These are phyloP conservation scores for Drosophila paracracens DNA, from an alignment of 2,888 invertebrate species.

Conservation along the genomic window DNA sequence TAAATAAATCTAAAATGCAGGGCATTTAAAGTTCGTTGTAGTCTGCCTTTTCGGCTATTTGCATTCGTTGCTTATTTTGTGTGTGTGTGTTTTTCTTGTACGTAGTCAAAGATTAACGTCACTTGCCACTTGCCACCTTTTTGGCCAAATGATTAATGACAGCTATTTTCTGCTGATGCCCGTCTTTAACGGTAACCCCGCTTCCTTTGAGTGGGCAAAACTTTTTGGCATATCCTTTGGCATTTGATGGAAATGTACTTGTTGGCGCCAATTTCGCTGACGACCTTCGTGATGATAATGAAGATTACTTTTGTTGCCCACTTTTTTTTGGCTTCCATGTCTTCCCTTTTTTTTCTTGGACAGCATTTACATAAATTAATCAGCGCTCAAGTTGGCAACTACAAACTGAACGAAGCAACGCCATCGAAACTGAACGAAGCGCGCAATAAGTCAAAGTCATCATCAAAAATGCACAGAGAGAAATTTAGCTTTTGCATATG, in stretches of 20 bases:
- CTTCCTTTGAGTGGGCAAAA: slow-evolving; percentile 16
- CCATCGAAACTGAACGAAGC: slow-evolving; percentile 7
- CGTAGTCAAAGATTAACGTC: slow-evolving; percentile 57
- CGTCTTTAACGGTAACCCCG: slow-evolving; percentile 5
- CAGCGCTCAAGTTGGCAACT: slow-evolving; percentile 38
- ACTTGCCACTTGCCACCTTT: slow-evolving; percentile 68
- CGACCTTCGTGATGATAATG: slow-evolving; percentile 35
- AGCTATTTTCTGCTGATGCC: slow-evolving; percentile 61
- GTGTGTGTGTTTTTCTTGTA: slow-evolving; percentile 4
- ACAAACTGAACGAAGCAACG: slow-evolving; percentile 16
- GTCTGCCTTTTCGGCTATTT: not conserved
- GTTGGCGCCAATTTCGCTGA: slow-evolving; percentile 71
- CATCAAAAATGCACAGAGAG: slow-evolving; percentile 46
- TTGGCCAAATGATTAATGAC: slow-evolving; percentile 79
- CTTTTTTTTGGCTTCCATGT: slow-evolving; percentile 13
- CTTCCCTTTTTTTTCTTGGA: not conserved
- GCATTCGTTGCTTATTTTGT: slow-evolving; percentile 10
- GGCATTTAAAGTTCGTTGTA: slow-evolving; percentile 25
- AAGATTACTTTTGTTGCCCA: slow-evolving; percentile 57
- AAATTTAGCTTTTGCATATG: slow-evolving; percentile 33
- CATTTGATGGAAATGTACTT: slow-evolving; percentile 72
- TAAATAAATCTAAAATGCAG: not conserved
- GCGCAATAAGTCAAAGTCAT: slow-evolving; percentile 7
- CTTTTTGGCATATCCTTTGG: slow-evolving; percentile 39
- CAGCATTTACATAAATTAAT: slow-evolving; percentile 67